Conservation (phyloP, 2,113 vertebrate genomes). For the Callionymus lyra region DNA sequence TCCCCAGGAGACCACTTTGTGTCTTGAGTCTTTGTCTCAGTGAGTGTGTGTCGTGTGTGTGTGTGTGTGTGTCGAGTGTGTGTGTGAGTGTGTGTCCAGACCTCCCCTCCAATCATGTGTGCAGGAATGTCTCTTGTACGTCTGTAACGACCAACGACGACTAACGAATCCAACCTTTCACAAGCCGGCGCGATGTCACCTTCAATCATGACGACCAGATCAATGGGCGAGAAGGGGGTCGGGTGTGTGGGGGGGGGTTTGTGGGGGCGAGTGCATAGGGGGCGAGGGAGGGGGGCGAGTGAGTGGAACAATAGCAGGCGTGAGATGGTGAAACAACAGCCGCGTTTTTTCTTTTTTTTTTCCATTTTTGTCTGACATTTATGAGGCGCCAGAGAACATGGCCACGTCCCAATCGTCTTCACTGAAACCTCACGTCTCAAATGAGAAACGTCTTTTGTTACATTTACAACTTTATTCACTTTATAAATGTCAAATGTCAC, state of each 20-base stretch:
- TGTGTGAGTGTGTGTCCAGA: background rate
- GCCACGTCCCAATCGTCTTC: background rate
- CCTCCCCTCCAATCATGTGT: conserved; percentile 13
- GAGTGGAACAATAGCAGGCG: conserved; percentile 26
- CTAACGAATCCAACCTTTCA: conserved; percentile 53
- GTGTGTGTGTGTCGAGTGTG: conserved; percentile 5
- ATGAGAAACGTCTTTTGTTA: too few species aligned
- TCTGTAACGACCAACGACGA: conserved; percentile 20
- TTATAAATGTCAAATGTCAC: too few species aligned
- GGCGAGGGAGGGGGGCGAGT: background rate
- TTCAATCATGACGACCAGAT: conserved; percentile 51
- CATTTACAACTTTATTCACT: too few species aligned
- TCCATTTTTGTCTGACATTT: too few species aligned
- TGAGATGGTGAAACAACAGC: conserved; percentile 44
- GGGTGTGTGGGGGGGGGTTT: conserved; percentile 8
- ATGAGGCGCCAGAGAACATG: too few species aligned
- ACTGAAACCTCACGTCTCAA: too few species aligned
- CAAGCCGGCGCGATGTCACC: conserved; percentile 41
- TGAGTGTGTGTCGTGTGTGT: conserved; percentile 1
- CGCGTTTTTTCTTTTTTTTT: conserved; percentile 9
- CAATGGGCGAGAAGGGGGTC: conserved; percentile 27
- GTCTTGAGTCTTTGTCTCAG: too few species aligned
- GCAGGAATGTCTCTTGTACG: conserved; percentile 25
- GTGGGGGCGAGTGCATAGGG: conserved; percentile 9
- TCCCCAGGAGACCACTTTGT: background rate